Conservation (phyloP, 2,888 invertebrate genomes). For the Dendrolimus pini region DNA sequence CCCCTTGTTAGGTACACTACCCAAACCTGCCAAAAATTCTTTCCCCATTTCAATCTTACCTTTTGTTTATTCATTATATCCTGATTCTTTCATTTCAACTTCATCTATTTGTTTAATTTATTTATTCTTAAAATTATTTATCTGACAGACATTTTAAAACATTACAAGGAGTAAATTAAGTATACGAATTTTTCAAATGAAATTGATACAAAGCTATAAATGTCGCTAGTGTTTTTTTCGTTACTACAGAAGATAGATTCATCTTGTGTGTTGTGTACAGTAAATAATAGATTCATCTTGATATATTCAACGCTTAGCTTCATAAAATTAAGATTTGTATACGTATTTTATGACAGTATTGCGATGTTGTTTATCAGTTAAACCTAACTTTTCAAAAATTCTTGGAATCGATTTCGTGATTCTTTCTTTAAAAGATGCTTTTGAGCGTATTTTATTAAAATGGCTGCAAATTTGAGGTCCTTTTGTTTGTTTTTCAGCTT, state of each 20-base stretch:
- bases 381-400: slow-evolving; percentile 15
- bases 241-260: neutral
- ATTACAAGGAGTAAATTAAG: slow-evolving; percentile 74
- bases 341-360: slow-evolving; percentile 7
- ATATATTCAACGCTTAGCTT: neutral
- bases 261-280: neutral
- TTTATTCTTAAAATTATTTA: slow-evolving; percentile 17
- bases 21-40: slow-evolving; percentile 53
- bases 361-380: slow-evolving; percentile 18
- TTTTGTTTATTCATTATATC: slow-evolving; percentile 35
- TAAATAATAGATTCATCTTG: neutral
- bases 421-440: slow-evolving; percentile 24
- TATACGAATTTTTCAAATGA: slow-evolving; percentile 13
- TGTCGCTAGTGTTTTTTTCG: neutral
- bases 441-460: neutral
- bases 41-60: slow-evolving; percentile 41
- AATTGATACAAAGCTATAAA: neutral
- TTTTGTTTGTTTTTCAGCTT: too few species aligned
- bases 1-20: slow-evolving; percentile 97
- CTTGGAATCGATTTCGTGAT: slow-evolving; percentile 71
- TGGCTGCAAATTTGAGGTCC: too few species aligned
- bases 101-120: slow-evolving; percentile 30
- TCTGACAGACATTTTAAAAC: slow-evolving; percentile 52
- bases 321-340: neutral
- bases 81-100: slow-evolving; percentile 36